A percentile compares a stretch with the other conserved stretches of the same genome.
phyloP scores from a whole-genome alignment of 1,140 invertebrate species.

The Pantala flavescens region DNA sequence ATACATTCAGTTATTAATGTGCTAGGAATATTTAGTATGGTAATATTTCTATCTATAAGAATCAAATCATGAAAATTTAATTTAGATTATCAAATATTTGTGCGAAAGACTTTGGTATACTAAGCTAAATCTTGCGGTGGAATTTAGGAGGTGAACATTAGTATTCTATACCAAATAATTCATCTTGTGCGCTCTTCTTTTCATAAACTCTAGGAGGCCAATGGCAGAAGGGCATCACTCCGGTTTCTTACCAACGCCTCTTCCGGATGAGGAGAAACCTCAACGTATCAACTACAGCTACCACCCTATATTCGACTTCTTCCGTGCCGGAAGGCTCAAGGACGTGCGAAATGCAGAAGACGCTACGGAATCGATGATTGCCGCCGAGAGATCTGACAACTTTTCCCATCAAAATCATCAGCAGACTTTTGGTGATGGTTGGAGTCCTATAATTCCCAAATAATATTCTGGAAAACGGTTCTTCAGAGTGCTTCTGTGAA shows the following conservation, averaged over 20 bases:
- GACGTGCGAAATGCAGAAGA: conserved; percentile 11
- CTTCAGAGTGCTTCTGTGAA: no score
- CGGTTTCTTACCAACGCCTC: no score
- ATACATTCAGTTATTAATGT: no score
- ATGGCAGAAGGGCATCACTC: not conserved
- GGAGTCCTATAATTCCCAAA: conserved; percentile 24
- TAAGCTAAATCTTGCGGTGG: no score
- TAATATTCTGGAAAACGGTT: not conserved
- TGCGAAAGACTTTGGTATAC: no score
- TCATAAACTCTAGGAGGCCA: not conserved
- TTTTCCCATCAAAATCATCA: not conserved
- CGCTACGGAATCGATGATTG: not conserved
- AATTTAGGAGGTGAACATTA: no score
- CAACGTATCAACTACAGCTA: conserved; percentile 67
- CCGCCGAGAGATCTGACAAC: not conserved
- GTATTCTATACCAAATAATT: no score
- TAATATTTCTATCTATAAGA: no score
- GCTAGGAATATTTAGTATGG: no score
- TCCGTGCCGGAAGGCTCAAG: conserved; percentile 28
- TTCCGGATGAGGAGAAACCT: conserved; percentile 31
- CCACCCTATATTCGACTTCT: conserved; percentile 75
- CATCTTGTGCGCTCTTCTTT: no score
- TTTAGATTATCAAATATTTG: no score
- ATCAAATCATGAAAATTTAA: no score
- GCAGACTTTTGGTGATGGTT: conserved; percentile 20